Conservation (phyloP, 2,113 vertebrate species). For the Pungitius pungitius region DNA sequence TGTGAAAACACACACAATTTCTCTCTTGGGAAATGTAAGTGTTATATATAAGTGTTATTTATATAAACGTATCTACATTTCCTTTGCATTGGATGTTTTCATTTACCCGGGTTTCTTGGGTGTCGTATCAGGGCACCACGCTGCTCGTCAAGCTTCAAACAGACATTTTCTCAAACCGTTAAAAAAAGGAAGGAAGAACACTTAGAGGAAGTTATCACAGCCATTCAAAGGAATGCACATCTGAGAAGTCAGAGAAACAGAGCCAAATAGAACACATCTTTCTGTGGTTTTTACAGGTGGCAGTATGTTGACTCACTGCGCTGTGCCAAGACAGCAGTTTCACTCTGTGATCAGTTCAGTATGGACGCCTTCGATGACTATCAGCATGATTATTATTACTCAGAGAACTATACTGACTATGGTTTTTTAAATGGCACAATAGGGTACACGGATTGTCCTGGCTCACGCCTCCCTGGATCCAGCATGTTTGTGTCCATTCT, state of each 20-base stretch:
- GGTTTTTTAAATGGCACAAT: accelerated
- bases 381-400: background rate
- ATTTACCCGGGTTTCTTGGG: no score
- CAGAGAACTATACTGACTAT: accelerated
- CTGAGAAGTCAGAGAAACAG: background rate
- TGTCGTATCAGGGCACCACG: background rate
- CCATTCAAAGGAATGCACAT: background rate
- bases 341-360: conserved; percentile 36
- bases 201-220: background rate
- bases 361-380: conserved; percentile 27
- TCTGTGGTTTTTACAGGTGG: conserved; percentile 63
- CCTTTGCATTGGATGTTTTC: background rate
- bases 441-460: background rate
- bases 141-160: background rate
- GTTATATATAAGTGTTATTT: no score
- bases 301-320: conserved; percentile 21
- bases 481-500: conserved; percentile 78
- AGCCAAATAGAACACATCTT: conserved; percentile 79
- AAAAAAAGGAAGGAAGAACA: background rate
- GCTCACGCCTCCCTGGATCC: conserved; percentile 57
- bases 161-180: background rate
- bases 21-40: background rate
- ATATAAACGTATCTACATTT: background rate
- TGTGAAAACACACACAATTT: background rate
- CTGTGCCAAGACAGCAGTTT: conserved; percentile 24